Conservation (phyloP, 2,888 invertebrate genomes). For the Pomacea canaliculata region DNA sequence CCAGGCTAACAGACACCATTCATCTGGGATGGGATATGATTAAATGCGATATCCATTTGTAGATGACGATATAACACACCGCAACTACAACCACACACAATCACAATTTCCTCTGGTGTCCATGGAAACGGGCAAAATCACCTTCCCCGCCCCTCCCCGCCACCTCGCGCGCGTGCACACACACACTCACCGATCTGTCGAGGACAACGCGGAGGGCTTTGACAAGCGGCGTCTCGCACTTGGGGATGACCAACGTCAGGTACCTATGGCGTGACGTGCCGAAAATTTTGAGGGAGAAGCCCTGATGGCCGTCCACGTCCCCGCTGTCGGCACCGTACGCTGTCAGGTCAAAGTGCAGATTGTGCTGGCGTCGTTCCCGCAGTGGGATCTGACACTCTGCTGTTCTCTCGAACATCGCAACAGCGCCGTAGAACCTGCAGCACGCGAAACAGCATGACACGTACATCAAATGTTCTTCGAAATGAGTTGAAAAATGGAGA, state of each 20-base stretch:
- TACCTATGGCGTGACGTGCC: slow-evolving; percentile 61
- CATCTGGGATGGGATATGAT: too few species aligned
- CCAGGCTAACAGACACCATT: too few species aligned
- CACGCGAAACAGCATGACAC: too few species aligned
- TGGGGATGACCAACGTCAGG: slow-evolving; percentile 61
- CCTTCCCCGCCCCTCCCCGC: background rate
- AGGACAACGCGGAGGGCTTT: slow-evolving; percentile 61
- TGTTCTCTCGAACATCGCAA: slow-evolving; percentile 59
- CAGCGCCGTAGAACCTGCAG: slow-evolving; percentile 54
- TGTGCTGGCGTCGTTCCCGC: slow-evolving; percentile 43
- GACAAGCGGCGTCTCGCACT: slow-evolving; percentile 61
- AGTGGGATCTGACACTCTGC: slow-evolving; percentile 50
- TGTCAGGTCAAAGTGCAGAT: slow-evolving; percentile 53
- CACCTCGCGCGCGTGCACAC: too few species aligned
- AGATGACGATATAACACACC: too few species aligned
- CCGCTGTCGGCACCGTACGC: slow-evolving; percentile 42
- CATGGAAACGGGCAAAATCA: background rate
- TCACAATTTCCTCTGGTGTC: background rate
- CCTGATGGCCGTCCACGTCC: slow-evolving; percentile 39
- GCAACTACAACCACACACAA: too few species aligned
- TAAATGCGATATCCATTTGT: too few species aligned
- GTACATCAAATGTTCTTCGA: too few species aligned
- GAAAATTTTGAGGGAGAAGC: slow-evolving; percentile 56
- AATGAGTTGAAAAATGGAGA: too few species aligned
- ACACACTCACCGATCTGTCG: slow-evolving; percentile 64